These are phyloP conservation scores for Oreochromis mossambicus DNA, from an alignment of 2,797 vertebrate species.

Conservation along the genomic window DNA sequence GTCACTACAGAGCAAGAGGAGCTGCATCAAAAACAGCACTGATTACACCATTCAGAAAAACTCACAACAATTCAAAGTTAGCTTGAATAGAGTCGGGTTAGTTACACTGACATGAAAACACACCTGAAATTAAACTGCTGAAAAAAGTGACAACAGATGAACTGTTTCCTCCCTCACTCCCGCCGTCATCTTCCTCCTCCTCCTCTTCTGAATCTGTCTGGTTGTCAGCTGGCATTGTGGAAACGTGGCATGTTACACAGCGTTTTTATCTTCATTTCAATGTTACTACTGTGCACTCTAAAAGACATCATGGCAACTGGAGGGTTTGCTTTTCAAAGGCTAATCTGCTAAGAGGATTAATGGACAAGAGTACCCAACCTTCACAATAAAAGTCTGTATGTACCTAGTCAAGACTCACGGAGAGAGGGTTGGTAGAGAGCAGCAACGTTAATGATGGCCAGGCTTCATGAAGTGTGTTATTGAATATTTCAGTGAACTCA, in stretches of 20 bases:
- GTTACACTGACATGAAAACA: neutral
- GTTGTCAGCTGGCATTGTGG: conserved; percentile 20
- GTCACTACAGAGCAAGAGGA: neutral
- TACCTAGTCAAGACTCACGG: rapidly evolving
- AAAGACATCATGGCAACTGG: neutral
- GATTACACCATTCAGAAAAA: rapidly evolving
- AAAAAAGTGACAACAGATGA: conserved; percentile 12
- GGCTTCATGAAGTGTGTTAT: no score
- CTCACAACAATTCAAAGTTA: neutral
- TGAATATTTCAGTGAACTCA: neutral
- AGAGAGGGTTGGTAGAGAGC: neutral
- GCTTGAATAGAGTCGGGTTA: neutral
- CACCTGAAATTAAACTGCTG: conserved; percentile 49
- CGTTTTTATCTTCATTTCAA: neutral
- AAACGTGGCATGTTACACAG: neutral
- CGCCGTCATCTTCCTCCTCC: conserved; percentile 31
- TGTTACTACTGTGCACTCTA: neutral
- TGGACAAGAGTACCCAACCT: neutral
- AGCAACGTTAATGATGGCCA: rapidly evolving
- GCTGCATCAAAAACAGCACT: rapidly evolving
- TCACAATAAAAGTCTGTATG: neutral
- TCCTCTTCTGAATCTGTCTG: conserved; percentile 33
- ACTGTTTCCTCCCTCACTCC: neutral
- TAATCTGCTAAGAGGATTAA: conserved; percentile 64
- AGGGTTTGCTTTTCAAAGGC: neutral